These are phyloP conservation scores for Trogon surrucura DNA, from an alignment of 2,113 vertebrate genomes.

Conservation along the genomic window DNA sequence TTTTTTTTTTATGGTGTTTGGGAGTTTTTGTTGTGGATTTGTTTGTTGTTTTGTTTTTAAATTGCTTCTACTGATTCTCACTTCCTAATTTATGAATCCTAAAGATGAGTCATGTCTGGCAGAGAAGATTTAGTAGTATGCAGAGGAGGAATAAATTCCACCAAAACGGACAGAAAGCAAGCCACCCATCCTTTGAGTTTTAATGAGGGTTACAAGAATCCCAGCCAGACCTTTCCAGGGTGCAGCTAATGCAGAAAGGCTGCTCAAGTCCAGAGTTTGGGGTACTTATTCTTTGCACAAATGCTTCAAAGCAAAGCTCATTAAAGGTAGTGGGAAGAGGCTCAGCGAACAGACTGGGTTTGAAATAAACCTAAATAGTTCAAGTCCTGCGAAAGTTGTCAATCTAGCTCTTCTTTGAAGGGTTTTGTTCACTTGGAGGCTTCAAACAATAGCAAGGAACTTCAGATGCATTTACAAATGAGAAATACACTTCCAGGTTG, in stretches of 20 bases:
- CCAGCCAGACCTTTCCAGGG: not conserved
- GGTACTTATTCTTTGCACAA: not conserved
- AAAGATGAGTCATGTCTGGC: constrained; percentile 59
- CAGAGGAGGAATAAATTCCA: constrained; percentile 49
- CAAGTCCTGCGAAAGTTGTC: not conserved
- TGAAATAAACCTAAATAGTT: not conserved
- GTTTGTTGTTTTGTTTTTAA: not conserved
- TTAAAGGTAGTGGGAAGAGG: not conserved
- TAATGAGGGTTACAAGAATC: constrained; percentile 14
- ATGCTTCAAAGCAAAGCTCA: constrained; percentile 23
- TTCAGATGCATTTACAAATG: not conserved
- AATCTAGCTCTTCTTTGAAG: not conserved
- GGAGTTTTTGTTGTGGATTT: too few species aligned
- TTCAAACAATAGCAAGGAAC: not conserved
- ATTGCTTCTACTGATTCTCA: not conserved
- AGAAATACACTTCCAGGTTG: not conserved
- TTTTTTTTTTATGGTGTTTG: too few species aligned
- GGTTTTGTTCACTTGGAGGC: not conserved
- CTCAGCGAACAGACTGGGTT: not conserved
- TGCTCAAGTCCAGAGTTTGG: not conserved
- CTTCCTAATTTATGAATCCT: constrained; percentile 40
- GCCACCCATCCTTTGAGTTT: not conserved
- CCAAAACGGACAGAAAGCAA: constrained; percentile 41
- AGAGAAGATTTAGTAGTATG: constrained; percentile 18
- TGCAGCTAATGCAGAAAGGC: not conserved